phyloP scores from a whole-genome alignment of 2,797 vertebrate genomes.

The Tragopan temminckii region DNA sequence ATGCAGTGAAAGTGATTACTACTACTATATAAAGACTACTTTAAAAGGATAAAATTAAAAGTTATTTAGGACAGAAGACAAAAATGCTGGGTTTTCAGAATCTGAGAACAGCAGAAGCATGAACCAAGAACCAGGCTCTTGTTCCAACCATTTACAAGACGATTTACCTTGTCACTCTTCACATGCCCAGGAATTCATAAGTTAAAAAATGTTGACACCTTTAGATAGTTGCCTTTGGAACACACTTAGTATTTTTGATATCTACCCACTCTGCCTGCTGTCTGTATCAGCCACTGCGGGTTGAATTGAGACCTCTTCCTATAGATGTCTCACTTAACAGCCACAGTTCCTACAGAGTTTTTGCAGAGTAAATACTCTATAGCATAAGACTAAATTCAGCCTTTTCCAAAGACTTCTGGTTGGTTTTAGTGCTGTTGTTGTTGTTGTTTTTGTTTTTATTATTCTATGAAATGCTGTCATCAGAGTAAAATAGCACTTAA shows the following conservation, averaged over 20 bases:
- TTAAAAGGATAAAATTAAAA: not conserved
- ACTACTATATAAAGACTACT: not conserved
- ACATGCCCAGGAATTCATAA: rapidly evolving
- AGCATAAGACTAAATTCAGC: not conserved
- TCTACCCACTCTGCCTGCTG: not conserved
- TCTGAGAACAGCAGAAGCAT: not conserved
- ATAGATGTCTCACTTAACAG: not conserved
- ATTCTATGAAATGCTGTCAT: not conserved
- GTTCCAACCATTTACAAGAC: not conserved
- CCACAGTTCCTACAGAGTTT: not conserved
- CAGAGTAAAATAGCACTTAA: not conserved
- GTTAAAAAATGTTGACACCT: not conserved
- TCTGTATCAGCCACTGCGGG: not conserved
- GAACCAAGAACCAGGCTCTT: not conserved
- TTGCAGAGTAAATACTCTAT: not conserved
- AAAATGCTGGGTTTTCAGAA: not conserved
- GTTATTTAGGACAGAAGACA: not conserved
- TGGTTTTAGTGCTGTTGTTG: too few relatives aligned
- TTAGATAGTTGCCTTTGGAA: not conserved
- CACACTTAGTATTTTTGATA: not conserved
- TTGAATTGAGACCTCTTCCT: not conserved
- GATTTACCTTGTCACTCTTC: not conserved
- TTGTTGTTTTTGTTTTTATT: not conserved
- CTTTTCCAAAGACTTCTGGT: not conserved
- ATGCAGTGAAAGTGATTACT: rapidly evolving